Evolutionary conservation across 1,140 invertebrate genomes (phyloP).

Genomic region (Drosophila aff.): DNA sequence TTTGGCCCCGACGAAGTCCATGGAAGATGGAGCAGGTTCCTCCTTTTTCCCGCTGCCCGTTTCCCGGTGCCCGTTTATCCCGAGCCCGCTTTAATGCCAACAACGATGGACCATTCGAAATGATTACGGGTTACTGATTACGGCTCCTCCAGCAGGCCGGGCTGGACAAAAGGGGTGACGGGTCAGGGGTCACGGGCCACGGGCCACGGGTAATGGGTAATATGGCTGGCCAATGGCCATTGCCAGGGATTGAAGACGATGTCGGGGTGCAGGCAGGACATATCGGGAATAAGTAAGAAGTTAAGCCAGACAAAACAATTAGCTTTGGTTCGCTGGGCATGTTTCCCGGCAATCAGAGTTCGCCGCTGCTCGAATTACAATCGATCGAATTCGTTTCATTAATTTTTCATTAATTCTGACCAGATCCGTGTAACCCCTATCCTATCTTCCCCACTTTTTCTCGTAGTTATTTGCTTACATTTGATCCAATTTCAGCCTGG

Average conservation of each 20-base stretch:
- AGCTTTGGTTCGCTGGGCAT: slow-evolving; percentile 35
- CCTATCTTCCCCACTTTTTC: background rate
- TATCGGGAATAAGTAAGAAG: slow-evolving; percentile 22
- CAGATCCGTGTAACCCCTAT: background rate
- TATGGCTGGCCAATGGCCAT: slow-evolving; percentile 6
- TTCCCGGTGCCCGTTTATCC: background rate
- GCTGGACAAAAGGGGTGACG: slow-evolving; percentile 8
- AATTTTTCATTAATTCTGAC: background rate
- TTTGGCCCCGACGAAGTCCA: slow-evolving; percentile 27
- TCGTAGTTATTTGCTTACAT: background rate
- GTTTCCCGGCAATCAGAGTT: slow-evolving; percentile 22
- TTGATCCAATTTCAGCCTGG: slow-evolving; percentile 3
- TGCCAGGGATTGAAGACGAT: slow-evolving; percentile 15
- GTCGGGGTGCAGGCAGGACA: slow-evolving; percentile 16
- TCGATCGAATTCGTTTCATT: slow-evolving; percentile 20
- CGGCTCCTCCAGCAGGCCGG: slow-evolving; percentile 25
- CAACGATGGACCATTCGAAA: slow-evolving; percentile 52
- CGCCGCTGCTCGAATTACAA: slow-evolving; percentile 9
- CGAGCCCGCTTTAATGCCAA: slow-evolving; percentile 34
- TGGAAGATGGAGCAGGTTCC: slow-evolving; percentile 4
- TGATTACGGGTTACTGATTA: slow-evolving; percentile 67
- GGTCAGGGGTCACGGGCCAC: background rate
- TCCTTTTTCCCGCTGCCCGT: background rate
- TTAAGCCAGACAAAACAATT: slow-evolving; percentile 47
- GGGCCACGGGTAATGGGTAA: background rate